Evolutionary conservation across 2,797 vertebrate genomes (phyloP).

Genomic region (Kryptolebias ocellatus): DNA sequence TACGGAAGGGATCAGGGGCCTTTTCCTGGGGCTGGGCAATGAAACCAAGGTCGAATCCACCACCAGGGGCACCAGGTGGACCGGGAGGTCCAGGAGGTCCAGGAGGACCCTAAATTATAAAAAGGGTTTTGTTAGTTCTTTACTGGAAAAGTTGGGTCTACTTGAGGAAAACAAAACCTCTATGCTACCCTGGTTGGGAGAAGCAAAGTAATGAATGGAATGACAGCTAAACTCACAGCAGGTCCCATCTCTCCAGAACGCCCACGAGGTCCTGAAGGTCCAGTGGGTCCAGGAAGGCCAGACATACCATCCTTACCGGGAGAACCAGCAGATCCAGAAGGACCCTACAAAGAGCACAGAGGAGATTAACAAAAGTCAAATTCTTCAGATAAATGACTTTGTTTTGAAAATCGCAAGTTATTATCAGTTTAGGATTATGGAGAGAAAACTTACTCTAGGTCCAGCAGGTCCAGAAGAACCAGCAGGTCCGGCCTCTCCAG

Average conservation of each 20-base stretch:
- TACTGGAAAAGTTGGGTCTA: not conserved
- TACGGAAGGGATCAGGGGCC: slow-evolving; percentile 89
- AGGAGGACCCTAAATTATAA: slow-evolving; percentile 85
- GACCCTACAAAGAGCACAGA: slow-evolving; percentile 82
- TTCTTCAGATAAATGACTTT: not conserved
- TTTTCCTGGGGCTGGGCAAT: slow-evolving; percentile 94
- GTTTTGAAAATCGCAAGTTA: too few species aligned
- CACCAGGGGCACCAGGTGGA: slow-evolving; percentile 92
- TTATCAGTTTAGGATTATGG: not conserved
- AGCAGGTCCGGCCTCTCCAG: slow-evolving; percentile 94
- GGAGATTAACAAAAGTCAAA: slow-evolving; percentile 1
- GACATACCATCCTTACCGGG: slow-evolving; percentile 94
- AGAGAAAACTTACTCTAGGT: slow-evolving; percentile 88
- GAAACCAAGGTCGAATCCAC: slow-evolving; percentile 94
- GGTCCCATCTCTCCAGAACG: slow-evolving; percentile 94
- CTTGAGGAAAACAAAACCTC: not conserved
- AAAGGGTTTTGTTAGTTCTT: slow-evolving; percentile 22
- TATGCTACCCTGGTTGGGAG: not conserved
- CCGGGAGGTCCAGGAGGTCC: slow-evolving; percentile 91
- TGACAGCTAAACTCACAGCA: slow-evolving; percentile 80
- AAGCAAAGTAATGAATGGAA: slow-evolving; percentile 8
- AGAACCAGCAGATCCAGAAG: slow-evolving; percentile 88
- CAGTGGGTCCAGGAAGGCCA: slow-evolving; percentile 94
- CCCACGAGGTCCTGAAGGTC: slow-evolving; percentile 95
- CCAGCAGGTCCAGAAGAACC: slow-evolving; percentile 92